Conservation (phyloP, 2,888 invertebrate genomes). For the Stenodema calcarata region DNA sequence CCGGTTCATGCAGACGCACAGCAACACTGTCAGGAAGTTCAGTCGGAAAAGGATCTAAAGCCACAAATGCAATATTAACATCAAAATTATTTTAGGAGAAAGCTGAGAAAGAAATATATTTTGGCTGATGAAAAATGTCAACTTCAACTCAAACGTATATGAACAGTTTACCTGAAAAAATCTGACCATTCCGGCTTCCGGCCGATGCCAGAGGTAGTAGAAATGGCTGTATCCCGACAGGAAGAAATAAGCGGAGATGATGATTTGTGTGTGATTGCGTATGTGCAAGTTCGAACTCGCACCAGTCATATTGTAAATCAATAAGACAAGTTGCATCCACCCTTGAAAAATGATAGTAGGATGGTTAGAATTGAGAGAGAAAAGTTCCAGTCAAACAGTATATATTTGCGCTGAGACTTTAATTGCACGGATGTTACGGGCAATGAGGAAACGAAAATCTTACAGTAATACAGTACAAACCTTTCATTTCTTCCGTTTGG, state of each 20-base stretch:
- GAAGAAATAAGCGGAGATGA: slow-evolving; percentile 91
- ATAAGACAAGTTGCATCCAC: slow-evolving; percentile 93
- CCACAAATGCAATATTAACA: too few species aligned
- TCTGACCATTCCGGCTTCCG: slow-evolving; percentile 76
- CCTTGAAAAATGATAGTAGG: slow-evolving; percentile 59
- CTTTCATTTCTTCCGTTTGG: slow-evolving; percentile 95
- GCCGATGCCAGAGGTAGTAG: slow-evolving; percentile 87
- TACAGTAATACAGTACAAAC: slow-evolving; percentile 60
- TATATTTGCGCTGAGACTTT: too few species aligned
- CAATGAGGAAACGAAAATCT: too few species aligned
- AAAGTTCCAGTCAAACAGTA: too few species aligned
- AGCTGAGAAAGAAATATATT: too few species aligned
- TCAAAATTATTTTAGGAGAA: too few species aligned
- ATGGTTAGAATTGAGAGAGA: too few species aligned
- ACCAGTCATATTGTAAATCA: slow-evolving; percentile 94
- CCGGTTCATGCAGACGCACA: slow-evolving; percentile 95
- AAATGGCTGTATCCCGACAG: slow-evolving; percentile 93
- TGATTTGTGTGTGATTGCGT: slow-evolving; percentile 88
- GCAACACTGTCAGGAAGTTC: slow-evolving; percentile 86
- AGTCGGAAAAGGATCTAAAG: slow-evolving; percentile 78
- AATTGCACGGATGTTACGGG: too few species aligned
- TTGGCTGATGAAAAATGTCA: too few species aligned
- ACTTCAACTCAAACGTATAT: neutral
- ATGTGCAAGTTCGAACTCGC: slow-evolving; percentile 91
- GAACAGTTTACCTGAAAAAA: slow-evolving; percentile 69